Conservation (phyloP, 2,113 vertebrate species). For the Colistium nudipinnis region DNA sequence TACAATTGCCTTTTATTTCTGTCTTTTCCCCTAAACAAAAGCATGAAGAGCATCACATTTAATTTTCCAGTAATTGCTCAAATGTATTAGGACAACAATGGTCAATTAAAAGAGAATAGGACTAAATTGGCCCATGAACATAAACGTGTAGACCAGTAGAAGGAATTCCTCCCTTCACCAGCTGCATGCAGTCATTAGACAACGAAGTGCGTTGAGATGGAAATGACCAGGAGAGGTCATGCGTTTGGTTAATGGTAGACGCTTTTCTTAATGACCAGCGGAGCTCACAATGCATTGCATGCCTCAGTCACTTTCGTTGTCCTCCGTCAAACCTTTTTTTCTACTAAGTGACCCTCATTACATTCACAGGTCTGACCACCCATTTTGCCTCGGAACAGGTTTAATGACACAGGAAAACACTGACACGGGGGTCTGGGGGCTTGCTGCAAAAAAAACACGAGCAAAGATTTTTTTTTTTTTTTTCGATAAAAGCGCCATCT, state of each 20-base stretch:
- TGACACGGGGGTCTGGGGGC: background rate
- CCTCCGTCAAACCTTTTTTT: background rate
- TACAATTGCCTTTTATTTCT: background rate
- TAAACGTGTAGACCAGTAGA: too few relatives aligned
- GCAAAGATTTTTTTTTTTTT: too few relatives aligned
- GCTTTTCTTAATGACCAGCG: background rate
- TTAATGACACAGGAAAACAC: background rate
- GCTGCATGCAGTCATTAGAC: background rate
- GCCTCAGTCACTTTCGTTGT: conserved; percentile 3
- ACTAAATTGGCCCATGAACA: too few relatives aligned
- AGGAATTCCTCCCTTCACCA: background rate
- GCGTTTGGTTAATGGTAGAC: background rate
- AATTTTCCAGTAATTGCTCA: background rate
- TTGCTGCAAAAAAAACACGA: background rate
- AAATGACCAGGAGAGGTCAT: background rate
- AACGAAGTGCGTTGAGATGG: background rate
- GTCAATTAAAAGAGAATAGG: too few relatives aligned
- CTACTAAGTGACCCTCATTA: background rate
- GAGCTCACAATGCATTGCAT: background rate
- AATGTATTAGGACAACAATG: too few relatives aligned
- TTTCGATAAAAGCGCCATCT: too few relatives aligned
- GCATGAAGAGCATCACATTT: background rate
- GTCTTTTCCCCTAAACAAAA: background rate
- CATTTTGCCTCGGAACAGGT: background rate
- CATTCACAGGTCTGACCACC: background rate